Evolutionary conservation across 2,888 invertebrate genomes (phyloP), one percentile per base, ranked within the genome.

Genomic region (Lasius platythorax): DNA sequence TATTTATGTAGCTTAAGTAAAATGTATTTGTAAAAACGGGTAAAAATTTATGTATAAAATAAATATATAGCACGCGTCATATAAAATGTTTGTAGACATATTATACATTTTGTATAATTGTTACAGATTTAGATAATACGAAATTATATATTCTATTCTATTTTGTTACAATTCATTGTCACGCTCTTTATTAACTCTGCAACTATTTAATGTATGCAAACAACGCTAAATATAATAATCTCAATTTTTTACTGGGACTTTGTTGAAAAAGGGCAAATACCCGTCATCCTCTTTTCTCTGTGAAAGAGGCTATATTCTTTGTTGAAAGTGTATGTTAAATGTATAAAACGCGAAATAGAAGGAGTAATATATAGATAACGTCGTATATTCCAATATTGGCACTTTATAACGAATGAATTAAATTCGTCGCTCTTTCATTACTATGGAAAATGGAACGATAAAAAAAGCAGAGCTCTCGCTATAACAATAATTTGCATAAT

Each of bases 331-430:
- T n/a, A 33, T 37, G 61, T 79, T 72, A 63, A 79, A 78, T 33
- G 46, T 72, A 28, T 72, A 61, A 61, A 79, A 50, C 68, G 58
- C n/a, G 73, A 37, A 18, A 61, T 43, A 37, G 33, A 46, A 79
- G 30, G 79, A 50, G 43, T 46, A 72, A 79, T 72, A 23, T 43
- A 50, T 50, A 33, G 61, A 72, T 72, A 79, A 79, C 72, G 18
- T 79, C 46, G 46, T 46, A 79, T 79, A 72, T 72, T 79, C 61
- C 73, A 79, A 79, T 79, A 79, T 79, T 79, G 79, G 72, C 73
- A 79, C 46, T 79, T 63, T 61, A 72, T 79, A 79, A 79, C 79
- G 79, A 79, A 79, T 79, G 79, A 79, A 79, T 72, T 79, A 79
- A 79, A 79, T 79, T 72, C 46, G 18, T 46, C 61, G 40, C 40